These are phyloP conservation scores for Hormiphora californensis DNA, from an alignment of 37 sponge, comb jelly and placozoan genomes.

Conservation along the genomic window DNA sequence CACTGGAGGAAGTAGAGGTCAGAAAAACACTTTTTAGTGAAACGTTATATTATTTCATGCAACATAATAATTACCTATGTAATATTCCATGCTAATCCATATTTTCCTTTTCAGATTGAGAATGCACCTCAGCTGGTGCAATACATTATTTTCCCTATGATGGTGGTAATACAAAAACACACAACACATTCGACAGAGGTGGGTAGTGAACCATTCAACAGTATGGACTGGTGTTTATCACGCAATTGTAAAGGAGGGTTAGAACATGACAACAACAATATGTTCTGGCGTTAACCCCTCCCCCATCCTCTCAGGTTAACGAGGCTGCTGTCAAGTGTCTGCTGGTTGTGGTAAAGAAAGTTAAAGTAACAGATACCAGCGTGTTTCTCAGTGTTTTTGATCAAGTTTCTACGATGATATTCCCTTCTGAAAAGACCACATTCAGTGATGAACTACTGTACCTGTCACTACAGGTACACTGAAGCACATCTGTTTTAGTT, in stretches of 20 bases:
- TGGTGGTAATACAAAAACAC: conserved; percentile 51
- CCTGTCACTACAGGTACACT: conserved; percentile 30
- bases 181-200: conserved; percentile 17
- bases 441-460: conserved; percentile 22
- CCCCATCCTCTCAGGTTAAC: conserved; percentile 5
- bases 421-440: conserved; percentile 20
- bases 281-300: neutral
- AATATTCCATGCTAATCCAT: neutral
- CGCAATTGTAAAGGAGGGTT: neutral
- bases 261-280: neutral
- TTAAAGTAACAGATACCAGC: neutral
- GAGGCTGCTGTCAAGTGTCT: conserved; percentile 22
- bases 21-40: neutral
- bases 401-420: conserved; percentile 9
- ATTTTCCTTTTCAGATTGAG: conserved; percentile 19
- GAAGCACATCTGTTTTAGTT: no score
- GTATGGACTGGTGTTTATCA: neutral
- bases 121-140: conserved; percentile 19
- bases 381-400: conserved; percentile 30
- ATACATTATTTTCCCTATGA: conserved; percentile 30
- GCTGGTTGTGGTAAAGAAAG: conserved; percentile 16
- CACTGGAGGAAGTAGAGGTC: conserved; percentile 23
- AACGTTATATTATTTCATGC: neutral
- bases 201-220: neutral
- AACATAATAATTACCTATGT: no score